Evolutionary conservation across 2,888 invertebrate genomes (phyloP).

Genomic region (Ophonus ardosiacus): DNA sequence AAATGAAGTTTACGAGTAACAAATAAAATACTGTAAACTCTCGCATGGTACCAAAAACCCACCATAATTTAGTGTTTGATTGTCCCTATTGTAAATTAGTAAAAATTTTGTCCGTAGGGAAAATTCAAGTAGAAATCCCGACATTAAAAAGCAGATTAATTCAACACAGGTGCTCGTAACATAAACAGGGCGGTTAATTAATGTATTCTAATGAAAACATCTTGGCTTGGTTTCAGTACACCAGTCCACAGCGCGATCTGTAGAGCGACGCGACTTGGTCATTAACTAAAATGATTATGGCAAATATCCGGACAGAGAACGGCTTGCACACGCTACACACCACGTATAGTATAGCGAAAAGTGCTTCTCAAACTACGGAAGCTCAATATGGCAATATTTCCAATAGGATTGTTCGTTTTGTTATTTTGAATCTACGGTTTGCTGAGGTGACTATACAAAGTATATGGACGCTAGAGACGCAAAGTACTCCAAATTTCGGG

Average conservation of each 20-base stretch:
- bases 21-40: no score
- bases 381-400: neutral
- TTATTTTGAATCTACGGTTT: no score
- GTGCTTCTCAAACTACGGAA: neutral
- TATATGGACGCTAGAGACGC: no score
- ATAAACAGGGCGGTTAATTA: slow-evolving; percentile 39
- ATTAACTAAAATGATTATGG: slow-evolving; percentile 63
- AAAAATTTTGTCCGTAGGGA: neutral
- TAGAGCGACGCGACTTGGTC: neutral
- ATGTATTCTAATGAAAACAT: slow-evolving; percentile 52
- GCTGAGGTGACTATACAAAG: no score
- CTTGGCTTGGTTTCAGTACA: slow-evolving; percentile 16
- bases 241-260: neutral
- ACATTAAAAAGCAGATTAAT: slow-evolving; percentile 24
- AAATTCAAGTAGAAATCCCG: neutral
- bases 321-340: neutral
- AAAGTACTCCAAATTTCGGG: no score
- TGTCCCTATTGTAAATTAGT: no score
- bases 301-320: slow-evolving; percentile 51
- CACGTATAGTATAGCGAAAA: neutral
- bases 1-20: no score
- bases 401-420: no score
- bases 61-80: no score
- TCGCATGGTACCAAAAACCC: no score
- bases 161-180: neutral